Evolutionary conservation across 2,888 invertebrate genomes (phyloP).

Genomic region (Ichneumoninae sp.): DNA sequence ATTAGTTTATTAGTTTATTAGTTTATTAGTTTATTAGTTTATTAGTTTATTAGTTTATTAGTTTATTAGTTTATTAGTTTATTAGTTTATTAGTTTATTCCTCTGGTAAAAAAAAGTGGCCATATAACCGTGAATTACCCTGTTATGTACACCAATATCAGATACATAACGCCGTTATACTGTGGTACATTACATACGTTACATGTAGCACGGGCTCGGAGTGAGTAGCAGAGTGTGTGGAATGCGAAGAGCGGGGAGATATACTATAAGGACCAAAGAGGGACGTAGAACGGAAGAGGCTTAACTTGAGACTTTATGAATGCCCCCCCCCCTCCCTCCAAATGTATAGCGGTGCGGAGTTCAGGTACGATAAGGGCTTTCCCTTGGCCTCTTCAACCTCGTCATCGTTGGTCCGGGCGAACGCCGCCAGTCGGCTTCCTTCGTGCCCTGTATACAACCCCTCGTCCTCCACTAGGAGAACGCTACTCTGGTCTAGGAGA

Average conservation of each 20-base stretch:
- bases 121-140: no score
- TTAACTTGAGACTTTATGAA: slow-evolving; percentile 78
- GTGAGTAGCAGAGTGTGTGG: not conserved
- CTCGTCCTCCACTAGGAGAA: slow-evolving; percentile 12
- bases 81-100: no score
- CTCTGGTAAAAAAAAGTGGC: no score
- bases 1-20: no score
- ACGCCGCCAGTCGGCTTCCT: slow-evolving; percentile 48
- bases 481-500: slow-evolving; percentile 57
- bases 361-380: slow-evolving; percentile 78
- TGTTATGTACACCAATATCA: not conserved
- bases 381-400: slow-evolving; percentile 65
- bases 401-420: slow-evolving; percentile 61
- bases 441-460: slow-evolving; percentile 24
- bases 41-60: no score
- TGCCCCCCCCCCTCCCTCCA: slow-evolving; percentile 65
- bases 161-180: not conserved
- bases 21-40: no score
- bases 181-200: not conserved
- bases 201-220: not conserved
- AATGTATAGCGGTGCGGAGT: slow-evolving; percentile 70
- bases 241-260: not conserved
- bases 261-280: slow-evolving; percentile 10
- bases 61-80: no score
- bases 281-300: slow-evolving; percentile 65